Base-by-base conservation (phyloP, 2,113 vertebrate genomes). In the Coreoperca whiteheadi region DNA sequence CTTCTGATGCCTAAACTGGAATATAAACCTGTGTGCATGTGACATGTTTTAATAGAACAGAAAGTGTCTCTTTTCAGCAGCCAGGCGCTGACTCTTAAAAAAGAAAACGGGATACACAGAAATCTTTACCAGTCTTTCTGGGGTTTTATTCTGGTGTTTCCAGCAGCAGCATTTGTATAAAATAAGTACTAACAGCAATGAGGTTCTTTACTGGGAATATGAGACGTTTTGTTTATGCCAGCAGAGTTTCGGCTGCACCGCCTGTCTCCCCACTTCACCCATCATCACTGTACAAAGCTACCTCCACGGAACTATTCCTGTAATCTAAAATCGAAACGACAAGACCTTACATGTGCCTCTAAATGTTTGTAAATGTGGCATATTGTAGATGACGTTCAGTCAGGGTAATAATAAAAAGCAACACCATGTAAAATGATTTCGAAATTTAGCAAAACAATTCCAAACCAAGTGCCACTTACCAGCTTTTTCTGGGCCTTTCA, bases 241-340 rank as follows among this genome's bases (percentile, higher is more conserved):
- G 37, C 63, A 4, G 18, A n/a, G 2, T 15, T 63, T 2, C n/a
- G 1, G 32, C 61, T 32, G 37, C 61, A 43, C 20, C 28, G 51
- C 39, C 64, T 32, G 67, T 71, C 66, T 60, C 12, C 0, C 67
- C 75, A 12, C 61, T 67, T 82, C 60, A 63, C 7, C 79, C 61
- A 30, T 48, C 46, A 72, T 34, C 37, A 12, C 32, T 3, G 41
- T 12, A 20, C 39, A 11, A 14, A 66, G 60, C 50, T 37, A 5
- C 46, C 50, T 79, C 64, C 10, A 4, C 51, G 46, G 66, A 53
- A 32, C 66, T n/a, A 20, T 57, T 56, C 32, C 3, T 8, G 65
- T 48, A 53, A 46, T 37, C 53, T 53, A 51, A 0, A 65, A 65
- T 41, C 56, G 39, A 41, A 63, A n/a, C 48, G 32, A 50, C 67